These are phyloP conservation scores for Drosophila pallidifrons DNA, from an alignment of 1,140 invertebrate genomes.

Conservation along the genomic window DNA sequence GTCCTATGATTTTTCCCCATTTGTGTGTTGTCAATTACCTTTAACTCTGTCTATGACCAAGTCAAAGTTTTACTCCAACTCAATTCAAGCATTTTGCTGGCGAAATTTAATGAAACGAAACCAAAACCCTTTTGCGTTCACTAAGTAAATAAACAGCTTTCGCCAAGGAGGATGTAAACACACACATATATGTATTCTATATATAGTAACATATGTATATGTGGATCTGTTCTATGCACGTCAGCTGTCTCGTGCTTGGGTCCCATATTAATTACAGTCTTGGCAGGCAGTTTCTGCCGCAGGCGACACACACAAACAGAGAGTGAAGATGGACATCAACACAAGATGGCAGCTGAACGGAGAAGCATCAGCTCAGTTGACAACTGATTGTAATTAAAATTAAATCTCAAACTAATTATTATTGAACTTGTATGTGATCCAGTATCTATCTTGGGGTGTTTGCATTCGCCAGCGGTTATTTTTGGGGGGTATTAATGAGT, in stretches of 20 bases:
- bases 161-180: slow-evolving; percentile 23
- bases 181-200: slow-evolving; percentile 4
- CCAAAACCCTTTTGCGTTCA: slow-evolving; percentile 57
- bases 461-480: slow-evolving; percentile 60
- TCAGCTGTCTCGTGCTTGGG: slow-evolving; percentile 48
- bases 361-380: slow-evolving; percentile 26
- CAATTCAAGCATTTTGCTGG: slow-evolving; percentile 10
- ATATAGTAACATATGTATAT: slow-evolving; percentile 6
- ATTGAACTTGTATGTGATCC: slow-evolving; percentile 63
- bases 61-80: neutral
- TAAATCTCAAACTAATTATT: slow-evolving; percentile 84
- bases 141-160: slow-evolving; percentile 76
- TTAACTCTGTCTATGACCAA: slow-evolving; percentile 1
- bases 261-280: slow-evolving; percentile 77
- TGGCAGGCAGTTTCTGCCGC: slow-evolving; percentile 64
- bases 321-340: slow-evolving; percentile 36
- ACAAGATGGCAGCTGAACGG: slow-evolving; percentile 36
- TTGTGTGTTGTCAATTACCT: slow-evolving; percentile 24
- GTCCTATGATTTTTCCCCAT: neutral
- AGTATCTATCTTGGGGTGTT: slow-evolving; percentile 29
- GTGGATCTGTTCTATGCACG: slow-evolving; percentile 22
- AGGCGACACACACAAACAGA: slow-evolving; percentile 41
- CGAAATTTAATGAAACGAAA: slow-evolving; percentile 76
- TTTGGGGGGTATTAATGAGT: slow-evolving; percentile 50
- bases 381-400: slow-evolving; percentile 79